Evolutionary conservation across 2,888 invertebrate species (phyloP).

Genomic region (Archips crataeganus): DNA sequence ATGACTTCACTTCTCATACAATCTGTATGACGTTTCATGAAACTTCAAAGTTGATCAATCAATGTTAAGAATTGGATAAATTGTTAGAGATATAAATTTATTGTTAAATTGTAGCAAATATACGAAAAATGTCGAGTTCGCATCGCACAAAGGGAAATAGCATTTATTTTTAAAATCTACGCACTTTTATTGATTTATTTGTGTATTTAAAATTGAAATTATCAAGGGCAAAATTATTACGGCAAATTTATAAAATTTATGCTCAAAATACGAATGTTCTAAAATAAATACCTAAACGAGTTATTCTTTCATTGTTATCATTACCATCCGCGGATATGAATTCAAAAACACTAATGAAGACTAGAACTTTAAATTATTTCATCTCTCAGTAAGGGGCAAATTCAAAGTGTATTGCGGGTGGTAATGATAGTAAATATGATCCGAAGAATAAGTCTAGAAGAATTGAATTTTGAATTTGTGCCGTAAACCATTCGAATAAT

Average conservation of each 20-base stretch:
- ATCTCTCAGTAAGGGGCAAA: no score
- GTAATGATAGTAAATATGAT: neutral
- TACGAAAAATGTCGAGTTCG: constrained; percentile 72
- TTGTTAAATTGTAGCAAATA: constrained; percentile 72
- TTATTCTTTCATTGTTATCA: neutral
- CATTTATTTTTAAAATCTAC: constrained; percentile 43
- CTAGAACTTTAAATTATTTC: no score
- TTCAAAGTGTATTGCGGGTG: neutral
- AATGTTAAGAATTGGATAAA: constrained; percentile 69
- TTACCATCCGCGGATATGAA: neutral
- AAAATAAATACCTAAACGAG: neutral
- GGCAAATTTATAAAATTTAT: neutral
- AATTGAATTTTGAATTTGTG: neutral
- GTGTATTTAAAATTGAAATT: neutral
- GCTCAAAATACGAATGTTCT: neutral
- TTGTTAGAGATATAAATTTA: constrained; percentile 64
- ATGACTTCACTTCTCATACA: constrained; percentile 16
- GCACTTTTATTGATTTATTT: neutral
- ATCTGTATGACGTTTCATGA: constrained; percentile 65
- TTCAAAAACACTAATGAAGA: neutral
- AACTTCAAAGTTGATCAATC: constrained; percentile 61
- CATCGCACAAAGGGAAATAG: constrained; percentile 80
- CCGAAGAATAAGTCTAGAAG: neutral
- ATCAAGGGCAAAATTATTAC: neutral
- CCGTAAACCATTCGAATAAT: neutral